Evolutionary conservation across 2,888 invertebrate species (phyloP).

Genomic region (Eueremaeus valkanovi): DNA sequence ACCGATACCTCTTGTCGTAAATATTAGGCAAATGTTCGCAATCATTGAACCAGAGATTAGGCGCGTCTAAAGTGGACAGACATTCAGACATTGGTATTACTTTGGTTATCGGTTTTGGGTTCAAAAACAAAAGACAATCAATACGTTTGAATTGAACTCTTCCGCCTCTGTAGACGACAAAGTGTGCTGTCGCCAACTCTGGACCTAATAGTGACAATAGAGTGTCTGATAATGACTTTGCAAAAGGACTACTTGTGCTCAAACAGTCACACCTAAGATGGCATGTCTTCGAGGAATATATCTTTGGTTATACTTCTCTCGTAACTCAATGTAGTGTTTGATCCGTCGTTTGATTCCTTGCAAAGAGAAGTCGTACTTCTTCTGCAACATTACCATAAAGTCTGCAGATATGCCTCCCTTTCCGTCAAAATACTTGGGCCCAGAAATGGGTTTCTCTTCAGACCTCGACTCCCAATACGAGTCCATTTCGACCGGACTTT

Average conservation of each 20-base stretch:
- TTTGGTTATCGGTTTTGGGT: not conserved
- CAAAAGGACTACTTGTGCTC: not conserved
- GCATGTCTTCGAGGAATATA: conserved; percentile 34
- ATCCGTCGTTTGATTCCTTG: not conserved
- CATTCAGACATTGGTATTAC: not conserved
- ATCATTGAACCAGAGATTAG: conserved; percentile 56
- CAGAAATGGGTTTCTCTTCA: not conserved
- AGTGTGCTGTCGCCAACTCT: conserved; percentile 82
- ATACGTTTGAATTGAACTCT: conserved; percentile 61
- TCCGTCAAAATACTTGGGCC: not conserved
- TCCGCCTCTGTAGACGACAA: conserved; percentile 70
- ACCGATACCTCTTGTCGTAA: conserved; percentile 60
- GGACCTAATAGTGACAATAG: conserved; percentile 48
- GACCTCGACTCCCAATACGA: not conserved
- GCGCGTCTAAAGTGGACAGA: conserved; percentile 39
- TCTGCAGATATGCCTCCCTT: conserved; percentile 2
- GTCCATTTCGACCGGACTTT: not conserved
- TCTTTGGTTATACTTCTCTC: conserved; percentile 26
- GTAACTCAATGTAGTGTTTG: not conserved
- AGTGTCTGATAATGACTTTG: not conserved
- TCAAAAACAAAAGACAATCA: not conserved
- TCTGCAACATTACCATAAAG: not conserved
- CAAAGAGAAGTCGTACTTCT: conserved; percentile 37
- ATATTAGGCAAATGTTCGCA: conserved; percentile 59
- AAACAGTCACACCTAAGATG: conserved; percentile 21